Percentiles rank a stretch among this genome's conserved stretches.
These are phyloP conservation scores for Caenorhabditis zanzibari DNA, from an alignment of 2,888 invertebrate genomes.

Conservation along the genomic window DNA sequence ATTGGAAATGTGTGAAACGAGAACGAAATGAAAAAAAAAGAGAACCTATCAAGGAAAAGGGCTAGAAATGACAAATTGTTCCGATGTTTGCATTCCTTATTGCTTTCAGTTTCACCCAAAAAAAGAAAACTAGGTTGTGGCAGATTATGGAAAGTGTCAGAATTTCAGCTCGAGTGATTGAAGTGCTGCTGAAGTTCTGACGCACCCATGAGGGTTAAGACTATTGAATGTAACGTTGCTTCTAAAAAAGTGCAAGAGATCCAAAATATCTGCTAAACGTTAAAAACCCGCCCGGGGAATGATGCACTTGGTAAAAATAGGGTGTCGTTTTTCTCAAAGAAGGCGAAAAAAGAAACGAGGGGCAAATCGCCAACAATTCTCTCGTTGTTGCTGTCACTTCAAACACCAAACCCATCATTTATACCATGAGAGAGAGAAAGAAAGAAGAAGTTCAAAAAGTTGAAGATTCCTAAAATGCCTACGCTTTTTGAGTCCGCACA, in stretches of 20 bases:
- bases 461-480: constrained; percentile 65
- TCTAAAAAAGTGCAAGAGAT: constrained; percentile 32
- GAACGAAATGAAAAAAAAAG: constrained; percentile 21
- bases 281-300: constrained; percentile 31
- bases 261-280: neutral
- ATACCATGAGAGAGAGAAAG: constrained; percentile 53
- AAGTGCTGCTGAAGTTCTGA: neutral
- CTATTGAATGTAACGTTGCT: neutral
- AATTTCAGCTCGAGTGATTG: neutral
- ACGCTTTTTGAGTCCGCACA: constrained; percentile 61
- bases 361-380: constrained; percentile 40
- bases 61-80: constrained; percentile 37
- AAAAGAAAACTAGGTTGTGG: neutral
- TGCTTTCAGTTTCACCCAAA: constrained; percentile 25
- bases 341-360: constrained; percentile 15
- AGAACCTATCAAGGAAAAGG: constrained; percentile 23
- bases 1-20: constrained; percentile 36
- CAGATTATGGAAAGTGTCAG: neutral
- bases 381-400: constrained; percentile 58
- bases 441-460: constrained; percentile 64
- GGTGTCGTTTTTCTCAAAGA: constrained; percentile 30
- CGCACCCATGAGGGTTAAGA: neutral
- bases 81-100: constrained; percentile 34
- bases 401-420: constrained; percentile 65
- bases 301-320: constrained; percentile 63